Evolutionary conservation across 2,888 invertebrate species (phyloP), one percentile per base, ranked within the genome.

Genomic region (Epinotia demarniana): DNA sequence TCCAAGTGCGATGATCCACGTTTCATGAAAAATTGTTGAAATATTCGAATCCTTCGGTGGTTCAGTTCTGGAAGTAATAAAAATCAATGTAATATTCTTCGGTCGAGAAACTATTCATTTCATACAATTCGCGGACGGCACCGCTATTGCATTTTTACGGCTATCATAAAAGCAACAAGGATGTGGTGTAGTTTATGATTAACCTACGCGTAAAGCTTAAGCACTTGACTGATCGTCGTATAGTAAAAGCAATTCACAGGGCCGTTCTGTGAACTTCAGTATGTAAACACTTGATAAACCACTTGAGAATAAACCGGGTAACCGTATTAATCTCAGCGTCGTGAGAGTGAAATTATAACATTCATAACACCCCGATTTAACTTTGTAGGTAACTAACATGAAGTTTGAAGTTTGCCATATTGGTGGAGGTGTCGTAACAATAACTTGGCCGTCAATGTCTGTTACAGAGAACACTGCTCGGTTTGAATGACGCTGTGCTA

Each of bases 31-130:
- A 80, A 93, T 86, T 79, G 91, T 90, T 39, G 92, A 89, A 72
- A 92, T 90, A 75, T 87, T 89, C n/a, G 90, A 86, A 77, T 93
- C 93, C 79, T 92, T 91, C 53, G 93, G 93, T 19, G 93, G 92
- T 85, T 94, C 93, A 53, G 93, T 93, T 82, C 93, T 94, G 84
- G 71, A 84, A 62, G 16, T 77, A 78, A 76, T 23, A 64, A 62
- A 66, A 23, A 27, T 39, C 11, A 16, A 53, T 23, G 3, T 60
- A 71, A 53, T 18, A n/a, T 13, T 27, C 23, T 67, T 43, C 18
- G 33, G 71, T 53, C 33, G 13, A 66, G n/a, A 43, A 71, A 62
- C 57, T 27, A 74, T 63, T 57, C 16, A 61, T 66, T 39, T 61
- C 27, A 0, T 62, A 71, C 72, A 67, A 75, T 72, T 72, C 62